Conservation (phyloP, 2,113 vertebrate genomes). For the Megaleporinus macrocephalus region DNA sequence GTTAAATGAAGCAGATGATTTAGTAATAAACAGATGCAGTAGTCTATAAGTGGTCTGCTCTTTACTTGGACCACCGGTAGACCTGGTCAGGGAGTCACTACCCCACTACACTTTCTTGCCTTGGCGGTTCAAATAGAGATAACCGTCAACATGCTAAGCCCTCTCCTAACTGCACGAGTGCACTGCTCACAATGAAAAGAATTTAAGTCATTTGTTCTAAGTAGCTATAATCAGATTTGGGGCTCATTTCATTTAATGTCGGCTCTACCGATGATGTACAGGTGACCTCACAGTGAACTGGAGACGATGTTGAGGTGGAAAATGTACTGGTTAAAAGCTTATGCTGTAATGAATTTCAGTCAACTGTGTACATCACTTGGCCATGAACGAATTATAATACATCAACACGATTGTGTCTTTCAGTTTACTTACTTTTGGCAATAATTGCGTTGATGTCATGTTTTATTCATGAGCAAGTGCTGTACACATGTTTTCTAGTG, state of each 20-base stretch:
- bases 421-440: too few relatives aligned
- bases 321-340: background rate
- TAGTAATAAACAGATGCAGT: constrained; percentile 45
- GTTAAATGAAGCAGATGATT: constrained; percentile 45
- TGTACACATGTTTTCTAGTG: too few relatives aligned
- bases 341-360: background rate
- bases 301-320: background rate
- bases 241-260: constrained; percentile 20
- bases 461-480: too few relatives aligned
- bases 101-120: background rate
- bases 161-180: constrained; percentile 39
- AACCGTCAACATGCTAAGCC: constrained; percentile 40
- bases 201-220: constrained; percentile 54
- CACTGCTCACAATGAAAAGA: constrained; percentile 53
- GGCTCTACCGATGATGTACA: constrained; percentile 28
- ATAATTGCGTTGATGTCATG: too few relatives aligned
- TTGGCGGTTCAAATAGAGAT: constrained; percentile 31
- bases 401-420: too few relatives aligned
- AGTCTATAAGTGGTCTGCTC: constrained; percentile 12
- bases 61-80: constrained; percentile 10
- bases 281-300: constrained; percentile 44
- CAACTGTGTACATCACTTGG: too few relatives aligned
- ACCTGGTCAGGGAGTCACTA: constrained; percentile 15
- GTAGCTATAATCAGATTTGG: constrained; percentile 57
- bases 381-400: too few relatives aligned